Evolutionary conservation across 2,113 vertebrate genomes (phyloP).

Genomic region (Rhegmatorhina hoffmannsi): DNA sequence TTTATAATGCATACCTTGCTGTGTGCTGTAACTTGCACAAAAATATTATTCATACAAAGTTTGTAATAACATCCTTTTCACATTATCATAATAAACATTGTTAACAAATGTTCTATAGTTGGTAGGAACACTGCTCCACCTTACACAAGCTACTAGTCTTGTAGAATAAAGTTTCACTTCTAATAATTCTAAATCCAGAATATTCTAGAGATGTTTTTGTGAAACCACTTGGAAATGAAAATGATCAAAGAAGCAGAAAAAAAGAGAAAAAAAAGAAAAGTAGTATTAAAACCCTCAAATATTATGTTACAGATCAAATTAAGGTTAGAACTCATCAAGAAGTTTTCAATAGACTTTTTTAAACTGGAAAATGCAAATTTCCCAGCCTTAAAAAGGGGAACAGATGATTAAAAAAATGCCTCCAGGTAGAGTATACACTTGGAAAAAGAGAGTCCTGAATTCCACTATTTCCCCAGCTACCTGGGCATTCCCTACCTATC

Average conservation of each 20-base stretch:
- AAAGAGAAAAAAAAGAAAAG: neutral
- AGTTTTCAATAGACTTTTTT: neutral
- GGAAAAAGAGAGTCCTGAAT: neutral
- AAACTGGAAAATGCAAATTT: neutral
- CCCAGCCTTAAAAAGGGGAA: neutral
- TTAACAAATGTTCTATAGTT: slow-evolving; percentile 56
- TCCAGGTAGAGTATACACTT: neutral
- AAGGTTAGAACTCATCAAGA: neutral
- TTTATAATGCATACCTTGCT: slow-evolving; percentile 72
- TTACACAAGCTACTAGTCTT: slow-evolving; percentile 25
- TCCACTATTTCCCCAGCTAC: neutral
- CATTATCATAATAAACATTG: slow-evolving; percentile 75
- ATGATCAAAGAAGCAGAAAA: neutral
- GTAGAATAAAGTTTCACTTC: slow-evolving; percentile 60
- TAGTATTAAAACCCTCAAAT: neutral
- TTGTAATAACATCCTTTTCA: slow-evolving; percentile 67
- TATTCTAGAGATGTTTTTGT: slow-evolving; percentile 29
- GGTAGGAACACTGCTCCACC: slow-evolving; percentile 1
- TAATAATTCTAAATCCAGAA: slow-evolving; percentile 34
- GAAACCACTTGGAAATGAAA: slow-evolving; percentile 6
- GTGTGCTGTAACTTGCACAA: slow-evolving; percentile 34
- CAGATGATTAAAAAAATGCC: neutral
- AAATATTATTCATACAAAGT: slow-evolving; percentile 68
- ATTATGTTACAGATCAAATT: neutral
- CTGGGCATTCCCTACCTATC: neutral